Evolutionary conservation across 2,888 invertebrate species (phyloP).

Genomic region (Theretra japonica): DNA sequence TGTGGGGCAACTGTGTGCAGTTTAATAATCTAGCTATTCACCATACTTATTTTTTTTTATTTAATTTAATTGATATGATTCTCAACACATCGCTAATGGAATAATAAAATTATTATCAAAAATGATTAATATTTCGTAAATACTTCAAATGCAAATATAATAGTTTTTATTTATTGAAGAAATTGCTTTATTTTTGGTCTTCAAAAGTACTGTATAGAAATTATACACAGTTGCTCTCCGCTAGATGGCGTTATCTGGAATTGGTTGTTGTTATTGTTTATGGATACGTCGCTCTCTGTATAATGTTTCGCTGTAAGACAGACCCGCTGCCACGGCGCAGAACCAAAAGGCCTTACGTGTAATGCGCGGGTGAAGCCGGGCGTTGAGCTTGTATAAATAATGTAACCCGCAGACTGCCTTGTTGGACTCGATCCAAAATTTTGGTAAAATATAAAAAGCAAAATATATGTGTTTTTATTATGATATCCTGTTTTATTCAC

Average conservation of each 20-base stretch:
- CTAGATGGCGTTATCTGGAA: background rate
- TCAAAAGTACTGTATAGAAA: too few relatives aligned
- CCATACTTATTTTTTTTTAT: too few relatives aligned
- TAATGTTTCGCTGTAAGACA: constrained; percentile 39
- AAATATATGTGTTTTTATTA: constrained; percentile 85
- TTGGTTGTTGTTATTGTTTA: constrained; percentile 22
- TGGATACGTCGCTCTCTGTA: constrained; percentile 7
- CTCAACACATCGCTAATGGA: too few relatives aligned
- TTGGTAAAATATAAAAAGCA: constrained; percentile 79
- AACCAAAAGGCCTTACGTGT: constrained; percentile 64
- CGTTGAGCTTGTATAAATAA: constrained; percentile 65
- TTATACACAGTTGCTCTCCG: background rate
- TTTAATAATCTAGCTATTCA: too few relatives aligned
- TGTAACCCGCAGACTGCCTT: constrained; percentile 73
- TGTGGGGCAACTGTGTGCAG: background rate
- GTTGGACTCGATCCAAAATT: constrained; percentile 76
- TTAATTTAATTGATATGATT: too few relatives aligned
- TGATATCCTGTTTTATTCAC: constrained; percentile 69
- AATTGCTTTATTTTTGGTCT: too few relatives aligned
- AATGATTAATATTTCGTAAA: background rate
- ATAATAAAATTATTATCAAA: background rate
- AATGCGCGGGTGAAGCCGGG: constrained; percentile 61
- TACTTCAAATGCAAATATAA: too few relatives aligned
- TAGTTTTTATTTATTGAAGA: too few relatives aligned
- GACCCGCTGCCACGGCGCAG: constrained; percentile 60